Percentiles rank a stretch among this genome's conserved stretches.
Evolutionary conservation across 2,888 invertebrate genomes (phyloP).

Genomic region (Sminthurides aquaticus): DNA sequence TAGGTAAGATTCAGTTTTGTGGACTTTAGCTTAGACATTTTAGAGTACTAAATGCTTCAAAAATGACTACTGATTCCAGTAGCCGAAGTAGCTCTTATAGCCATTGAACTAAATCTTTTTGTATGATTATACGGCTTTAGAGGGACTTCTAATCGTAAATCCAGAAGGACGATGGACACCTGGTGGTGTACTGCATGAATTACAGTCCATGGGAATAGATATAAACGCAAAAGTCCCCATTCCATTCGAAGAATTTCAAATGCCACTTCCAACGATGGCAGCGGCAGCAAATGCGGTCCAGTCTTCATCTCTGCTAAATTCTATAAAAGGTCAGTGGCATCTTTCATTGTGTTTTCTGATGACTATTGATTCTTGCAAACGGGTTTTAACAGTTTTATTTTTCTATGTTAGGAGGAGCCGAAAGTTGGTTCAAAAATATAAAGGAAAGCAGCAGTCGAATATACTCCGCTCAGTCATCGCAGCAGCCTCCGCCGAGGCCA

Average conservation of each 20-base stretch:
- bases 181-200: slow-evolving; percentile 2
- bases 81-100: too few relatives aligned
- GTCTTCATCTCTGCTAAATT: slow-evolving; percentile 16
- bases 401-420: slow-evolving; percentile 32
- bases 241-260: slow-evolving; percentile 19
- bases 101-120: too few relatives aligned
- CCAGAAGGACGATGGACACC: slow-evolving; percentile 13
- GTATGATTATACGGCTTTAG: neutral
- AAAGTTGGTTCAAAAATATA: slow-evolving; percentile 39
- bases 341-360: slow-evolving; percentile 8
- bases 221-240: slow-evolving; percentile 3
- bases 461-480: slow-evolving; percentile 12
- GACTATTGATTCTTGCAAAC: neutral
- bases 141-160: slow-evolving; percentile 18
- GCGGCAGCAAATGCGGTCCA: slow-evolving; percentile 7
- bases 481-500: slow-evolving; percentile 19
- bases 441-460: slow-evolving; percentile 36
- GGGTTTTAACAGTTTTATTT: neutral
- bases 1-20: slow-evolving; percentile 58
- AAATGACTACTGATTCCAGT: too few relatives aligned
- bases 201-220: slow-evolving; percentile 15
- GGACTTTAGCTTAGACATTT: slow-evolving; percentile 70
- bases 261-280: neutral
- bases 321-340: slow-evolving; percentile 11
- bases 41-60: slow-evolving; percentile 86